Evolutionary conservation across 2,888 invertebrate species (phyloP).

Genomic region (Cyaniris semiargus): DNA sequence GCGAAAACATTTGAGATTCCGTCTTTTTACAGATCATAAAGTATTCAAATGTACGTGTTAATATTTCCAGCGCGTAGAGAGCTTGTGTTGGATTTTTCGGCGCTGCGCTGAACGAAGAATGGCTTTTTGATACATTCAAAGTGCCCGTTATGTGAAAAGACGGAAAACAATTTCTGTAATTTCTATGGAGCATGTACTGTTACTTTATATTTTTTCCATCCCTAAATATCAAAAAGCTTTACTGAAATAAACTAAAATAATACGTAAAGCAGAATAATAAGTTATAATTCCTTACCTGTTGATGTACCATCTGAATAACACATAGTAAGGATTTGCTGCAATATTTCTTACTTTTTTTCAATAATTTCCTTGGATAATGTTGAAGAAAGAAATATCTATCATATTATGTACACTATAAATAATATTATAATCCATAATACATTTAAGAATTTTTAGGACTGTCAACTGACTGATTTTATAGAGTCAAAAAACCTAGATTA

Average conservation of each 20-base stretch:
- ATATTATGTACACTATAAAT: no score
- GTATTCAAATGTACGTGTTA: conserved; percentile 75
- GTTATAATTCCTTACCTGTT: neutral
- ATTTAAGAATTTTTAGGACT: no score
- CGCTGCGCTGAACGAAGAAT: conserved; percentile 13
- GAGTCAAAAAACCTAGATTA: no score
- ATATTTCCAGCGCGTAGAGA: conserved; percentile 73
- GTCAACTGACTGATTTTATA: no score
- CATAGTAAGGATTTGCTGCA: neutral
- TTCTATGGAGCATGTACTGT: conserved; percentile 10
- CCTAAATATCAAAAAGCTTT: conserved; percentile 5
- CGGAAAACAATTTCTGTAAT: conserved; percentile 28
- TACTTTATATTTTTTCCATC: conserved; percentile 9
- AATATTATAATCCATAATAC: no score
- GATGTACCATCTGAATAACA: neutral
- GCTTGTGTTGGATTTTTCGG: conserved; percentile 51
- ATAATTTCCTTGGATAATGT: no score
- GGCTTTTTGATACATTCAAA: conserved; percentile 55
- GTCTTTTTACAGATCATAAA: conserved; percentile 77
- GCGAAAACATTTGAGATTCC: conserved; percentile 76
- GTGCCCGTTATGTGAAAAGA: conserved; percentile 47
- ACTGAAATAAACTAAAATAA: no score
- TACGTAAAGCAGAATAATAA: no score
- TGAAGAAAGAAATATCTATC: no score
- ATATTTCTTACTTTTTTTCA: no score